Base-by-base conservation (phyloP, 53 echinoderm and acorn worm genomes). In the Arbacia lixula region DNA sequence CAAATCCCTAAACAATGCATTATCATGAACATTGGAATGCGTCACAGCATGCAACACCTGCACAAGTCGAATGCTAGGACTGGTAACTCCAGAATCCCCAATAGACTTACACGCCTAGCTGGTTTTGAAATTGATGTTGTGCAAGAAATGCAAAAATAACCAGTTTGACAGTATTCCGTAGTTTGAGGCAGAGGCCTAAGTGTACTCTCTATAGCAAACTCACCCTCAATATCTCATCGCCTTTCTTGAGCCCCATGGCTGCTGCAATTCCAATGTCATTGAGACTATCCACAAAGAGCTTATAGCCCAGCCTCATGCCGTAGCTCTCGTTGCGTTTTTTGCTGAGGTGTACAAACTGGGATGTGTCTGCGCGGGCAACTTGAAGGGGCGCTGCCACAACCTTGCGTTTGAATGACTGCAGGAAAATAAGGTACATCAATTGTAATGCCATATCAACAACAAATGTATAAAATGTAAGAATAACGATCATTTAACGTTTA, bases 251-350 rank as follows among this genome's bases (percentile, higher is more conserved):
- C 2, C 98, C 98, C 56, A 84, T 43, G 16, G 63, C 86, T 51
- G 98, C 88, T 19, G 98, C 98, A 0, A 92, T 88, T 14, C 98
- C 91, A 12, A 88, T 53, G 36, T 91, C 92, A 53, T 77, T 92
- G 52, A 97, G 60, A 30, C 91, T 91, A 43, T 97, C 90, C 6
- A 97, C 92, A 63, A 76, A 97, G 37, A 97, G 75, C 64, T 88
- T 94, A 80, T 90, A 91, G 12, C 93, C 94, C 4, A 97, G 87
- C 54, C 91, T 83, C 88, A 97, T 94, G 8, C 98, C 98, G 51
- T 90, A 97, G 33, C 93, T 94, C 88, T 95, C 95, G n/a, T 84
- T 90, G 49, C 85, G 85, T 1, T 66, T 78, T 73, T 97, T 97
- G 36, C 33, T 63, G 34, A 97, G 72, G 0, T 86, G 51, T 33